Percentiles rank a stretch among this genome's conserved stretches.
phyloP scores from a whole-genome alignment of 23 tunicate genomes.

The Ciona savignyi region DNA sequence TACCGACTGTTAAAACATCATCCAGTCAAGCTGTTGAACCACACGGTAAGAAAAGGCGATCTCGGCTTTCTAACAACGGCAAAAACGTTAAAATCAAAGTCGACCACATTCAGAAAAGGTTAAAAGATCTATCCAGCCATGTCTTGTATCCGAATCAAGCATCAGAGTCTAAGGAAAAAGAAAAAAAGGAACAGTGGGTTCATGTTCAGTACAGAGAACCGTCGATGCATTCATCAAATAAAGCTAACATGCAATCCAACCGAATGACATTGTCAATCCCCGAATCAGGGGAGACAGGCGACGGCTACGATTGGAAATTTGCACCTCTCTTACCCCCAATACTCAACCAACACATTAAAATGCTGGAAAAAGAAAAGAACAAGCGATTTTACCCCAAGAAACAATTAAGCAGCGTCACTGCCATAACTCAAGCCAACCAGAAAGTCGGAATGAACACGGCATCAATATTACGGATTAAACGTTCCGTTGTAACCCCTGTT shows the following conservation, averaged over 20 bases:
- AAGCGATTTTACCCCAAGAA: not conserved
- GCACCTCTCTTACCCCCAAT: not conserved
- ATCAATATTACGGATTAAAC: not conserved
- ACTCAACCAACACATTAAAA: not conserved
- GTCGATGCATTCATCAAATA: not conserved
- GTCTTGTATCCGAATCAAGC: not conserved
- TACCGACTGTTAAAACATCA: not conserved
- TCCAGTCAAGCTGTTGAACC: not conserved
- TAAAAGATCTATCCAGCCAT: not conserved
- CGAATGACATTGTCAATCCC: not conserved
- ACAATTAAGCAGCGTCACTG: not conserved
- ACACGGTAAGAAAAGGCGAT: not conserved
- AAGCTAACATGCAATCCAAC: not conserved
- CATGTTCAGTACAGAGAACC: not conserved
- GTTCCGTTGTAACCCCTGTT: not conserved
- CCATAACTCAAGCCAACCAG: not conserved
- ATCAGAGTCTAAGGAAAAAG: not conserved
- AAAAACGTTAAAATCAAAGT: not conserved
- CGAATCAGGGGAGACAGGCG: not conserved
- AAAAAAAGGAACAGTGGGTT: not conserved
- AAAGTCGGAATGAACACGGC: not conserved
- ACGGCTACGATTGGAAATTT: not conserved
- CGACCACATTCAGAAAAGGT: not conserved
- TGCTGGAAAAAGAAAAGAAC: not conserved
- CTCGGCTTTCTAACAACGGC: not conserved